Evolutionary conservation across 2,113 vertebrate species (phyloP).

Genomic region (Indicator maculatus): DNA sequence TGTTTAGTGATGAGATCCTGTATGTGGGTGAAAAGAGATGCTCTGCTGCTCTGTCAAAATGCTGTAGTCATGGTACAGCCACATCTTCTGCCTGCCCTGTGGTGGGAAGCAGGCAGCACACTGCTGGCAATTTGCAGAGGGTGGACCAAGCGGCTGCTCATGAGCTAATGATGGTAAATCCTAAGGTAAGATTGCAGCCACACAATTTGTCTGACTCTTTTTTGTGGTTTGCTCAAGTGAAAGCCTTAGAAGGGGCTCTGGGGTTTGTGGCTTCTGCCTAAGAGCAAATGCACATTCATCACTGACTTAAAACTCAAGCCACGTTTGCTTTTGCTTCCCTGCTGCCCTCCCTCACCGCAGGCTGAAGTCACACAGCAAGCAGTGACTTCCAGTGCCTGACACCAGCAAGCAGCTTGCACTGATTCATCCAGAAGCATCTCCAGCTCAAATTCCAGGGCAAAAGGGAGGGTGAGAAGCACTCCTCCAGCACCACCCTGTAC

Average conservation of each 20-base stretch:
- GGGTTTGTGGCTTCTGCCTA: background rate
- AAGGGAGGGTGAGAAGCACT: background rate
- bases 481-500: background rate
- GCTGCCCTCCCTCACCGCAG: background rate
- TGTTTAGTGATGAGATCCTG: background rate
- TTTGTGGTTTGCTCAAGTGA: background rate
- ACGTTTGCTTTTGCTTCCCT: background rate
- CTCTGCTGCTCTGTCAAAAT: background rate
- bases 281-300: background rate
- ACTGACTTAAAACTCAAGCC: background rate
- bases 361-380: slow-evolving; percentile 28
- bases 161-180: background rate
- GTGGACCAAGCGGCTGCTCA: background rate
- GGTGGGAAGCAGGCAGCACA: background rate
- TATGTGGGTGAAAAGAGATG: background rate
- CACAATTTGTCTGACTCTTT: background rate
- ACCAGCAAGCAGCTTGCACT: background rate
- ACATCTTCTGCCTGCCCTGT: background rate
- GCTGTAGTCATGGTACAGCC: background rate
- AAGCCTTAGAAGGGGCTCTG: background rate
- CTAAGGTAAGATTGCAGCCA: background rate
- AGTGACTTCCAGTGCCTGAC: slow-evolving; percentile 1
- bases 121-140: background rate
- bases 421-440: background rate
- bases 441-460: background rate